Base-by-base conservation (phyloP, 2,888 invertebrate species). In the Phymatocera aterrima region DNA sequence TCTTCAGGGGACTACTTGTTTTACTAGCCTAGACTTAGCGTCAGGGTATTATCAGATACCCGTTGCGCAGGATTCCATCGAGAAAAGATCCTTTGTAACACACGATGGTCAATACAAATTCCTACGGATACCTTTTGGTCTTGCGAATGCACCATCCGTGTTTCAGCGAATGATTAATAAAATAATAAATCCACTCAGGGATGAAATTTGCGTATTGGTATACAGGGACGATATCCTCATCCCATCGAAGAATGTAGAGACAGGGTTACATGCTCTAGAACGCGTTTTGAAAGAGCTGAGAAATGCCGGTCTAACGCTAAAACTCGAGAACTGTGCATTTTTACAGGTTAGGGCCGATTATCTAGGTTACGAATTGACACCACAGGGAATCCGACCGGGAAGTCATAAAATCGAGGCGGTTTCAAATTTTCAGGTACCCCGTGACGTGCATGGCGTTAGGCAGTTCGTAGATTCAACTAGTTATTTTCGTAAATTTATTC, bases 401-500 rank as follows among this genome's bases (percentile, higher is more conserved):
- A 6, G 18, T 2, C 72, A 72, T n/a, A 83, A 83, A 40, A 77
- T 81, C 0, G 77, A 81, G 12, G 81, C 81, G 3, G 81, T 84
- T 0, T 8, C 10, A 6, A 65, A 81, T 10, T 81, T 81, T 61
- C 64, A 34, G 5, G 60, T 34, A 5, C 84, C 82, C 0, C 24
- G 1, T 1, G 79, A 80, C 40, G 81, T 82, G 1, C 78, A 81
- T 5, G 72, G 79, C 8, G 48, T 84, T 4, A 61, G 84, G 46
- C 81, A 81, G 65, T 84, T 85, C 34, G 37, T 83, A 10, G 83
- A 84, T 5, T 74, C 83, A 6, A 75, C 82, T 0, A 74, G 82
- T 12, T 85, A 83, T 68, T 83, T 83, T 72, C 48, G 84, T n/a
- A 81, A 79, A 72, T 84, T 81, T 60, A 77, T 84, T n/a, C 1